Conservation (phyloP, 2,797 vertebrate genomes). For the Urosaurus nigricauda region DNA sequence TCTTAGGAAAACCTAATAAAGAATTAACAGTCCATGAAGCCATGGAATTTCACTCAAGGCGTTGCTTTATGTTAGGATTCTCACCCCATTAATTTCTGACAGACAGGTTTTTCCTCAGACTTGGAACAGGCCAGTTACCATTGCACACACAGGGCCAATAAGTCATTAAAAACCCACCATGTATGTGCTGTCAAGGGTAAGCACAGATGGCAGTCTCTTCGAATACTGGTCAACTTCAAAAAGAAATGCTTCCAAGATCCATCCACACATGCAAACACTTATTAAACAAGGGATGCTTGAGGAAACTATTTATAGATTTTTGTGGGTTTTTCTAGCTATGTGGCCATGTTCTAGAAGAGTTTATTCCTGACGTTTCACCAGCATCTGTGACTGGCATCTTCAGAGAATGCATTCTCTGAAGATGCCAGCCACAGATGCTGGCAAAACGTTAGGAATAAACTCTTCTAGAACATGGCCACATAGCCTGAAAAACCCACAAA, state of each 20-base stretch:
- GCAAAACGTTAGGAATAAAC: no score
- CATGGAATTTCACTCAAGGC: constrained; percentile 78
- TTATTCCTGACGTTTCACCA: no score
- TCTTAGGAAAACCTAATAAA: constrained; percentile 83
- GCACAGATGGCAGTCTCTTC: background rate
- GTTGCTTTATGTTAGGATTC: constrained; percentile 76
- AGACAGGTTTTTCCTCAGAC: constrained; percentile 67
- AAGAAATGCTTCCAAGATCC: background rate
- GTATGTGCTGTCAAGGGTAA: background rate
- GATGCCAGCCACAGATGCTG: no score
- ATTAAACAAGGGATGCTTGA: no score
- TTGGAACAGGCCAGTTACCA: constrained; percentile 51
- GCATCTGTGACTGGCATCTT: no score
- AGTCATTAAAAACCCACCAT: constrained; percentile 51
- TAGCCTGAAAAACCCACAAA: no score
- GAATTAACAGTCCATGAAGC: constrained; percentile 82
- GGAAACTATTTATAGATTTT: no score
- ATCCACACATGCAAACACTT: no score
- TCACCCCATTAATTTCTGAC: constrained; percentile 79
- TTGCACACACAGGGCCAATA: constrained; percentile 8
- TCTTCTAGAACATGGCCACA: no score
- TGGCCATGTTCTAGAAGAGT: no score
- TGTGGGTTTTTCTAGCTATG: no score
- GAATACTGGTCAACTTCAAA: background rate
- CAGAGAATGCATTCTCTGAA: no score